Evolutionary conservation across 2,888 invertebrate genomes (phyloP), one percentile per base, ranked within the genome.

Genomic region (Amitus sp.): DNA sequence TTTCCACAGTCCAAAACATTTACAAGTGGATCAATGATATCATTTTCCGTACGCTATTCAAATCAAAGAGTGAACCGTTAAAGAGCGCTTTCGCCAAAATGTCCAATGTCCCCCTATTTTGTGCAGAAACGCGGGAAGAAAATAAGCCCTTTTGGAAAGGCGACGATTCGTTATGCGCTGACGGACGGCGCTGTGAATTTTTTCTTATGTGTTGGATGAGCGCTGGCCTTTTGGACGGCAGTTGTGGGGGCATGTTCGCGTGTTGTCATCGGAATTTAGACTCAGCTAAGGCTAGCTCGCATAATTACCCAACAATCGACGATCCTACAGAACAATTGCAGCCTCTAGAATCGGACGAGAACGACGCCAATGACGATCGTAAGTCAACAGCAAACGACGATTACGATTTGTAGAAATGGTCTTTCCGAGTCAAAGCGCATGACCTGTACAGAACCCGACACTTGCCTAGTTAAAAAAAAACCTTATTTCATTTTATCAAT

Each of bases 161-260:
- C 72, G 82, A 87, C 68, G 86, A 86, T 70, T 84, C 86, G 53
- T 83, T 85, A 67, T 91, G 91, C 79, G 83, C 87, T 40, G 87
- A 89, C 74, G 93, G 91, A 60, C 90, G 92, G 53, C 90, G 89
- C 67, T 95, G 95, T 83, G 94, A 95, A 83, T 94, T 95, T 85
- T 94, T 95, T 86, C 87, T 95, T 77, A 89, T 91, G 83, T 95
- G 95, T 84, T 95, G 95, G 95, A 89, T 95, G 87, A 88, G 91
- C 61, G 93, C 94, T 71, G 95, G 95, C 60, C 86, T 94, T 57
- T 85, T 95, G 77, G 94, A 94, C 76, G 93, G 93, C 68, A 88
- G 92, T 67, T 95, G 95, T 82, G 90, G 90, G 70, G 89, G 91
- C 65, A 85, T 95, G 71, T 91, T 90, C 79, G 94, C 94, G 68